phyloP scores from a whole-genome alignment of 1,140 invertebrate species.

The Drosophila ficusphila region DNA sequence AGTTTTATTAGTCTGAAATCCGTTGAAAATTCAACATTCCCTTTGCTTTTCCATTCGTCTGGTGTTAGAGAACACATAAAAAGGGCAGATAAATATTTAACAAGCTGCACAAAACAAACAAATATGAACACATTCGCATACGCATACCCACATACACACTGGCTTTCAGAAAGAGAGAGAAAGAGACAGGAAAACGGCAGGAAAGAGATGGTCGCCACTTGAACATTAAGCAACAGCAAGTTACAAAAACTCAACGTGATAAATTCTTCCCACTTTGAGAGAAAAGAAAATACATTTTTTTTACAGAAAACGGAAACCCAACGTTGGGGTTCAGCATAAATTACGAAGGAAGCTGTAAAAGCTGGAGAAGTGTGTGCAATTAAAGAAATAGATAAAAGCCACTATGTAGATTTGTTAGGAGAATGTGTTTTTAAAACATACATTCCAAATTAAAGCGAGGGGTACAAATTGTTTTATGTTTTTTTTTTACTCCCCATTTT shows the following conservation, averaged over 20 bases:
- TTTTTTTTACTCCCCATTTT: neutral
- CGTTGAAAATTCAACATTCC: neutral
- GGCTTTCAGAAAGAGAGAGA: constrained; percentile 8
- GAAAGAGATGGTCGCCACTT: constrained; percentile 28
- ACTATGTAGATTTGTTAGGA: neutral
- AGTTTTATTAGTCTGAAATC: neutral
- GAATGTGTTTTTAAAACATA: no score
- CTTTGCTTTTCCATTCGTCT: constrained; percentile 1
- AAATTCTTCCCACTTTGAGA: constrained; percentile 37
- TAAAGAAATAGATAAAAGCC: neutral
- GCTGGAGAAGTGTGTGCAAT: constrained; percentile 8
- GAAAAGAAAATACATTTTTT: constrained; percentile 52
- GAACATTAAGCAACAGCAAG: constrained; percentile 52
- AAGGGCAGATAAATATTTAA: constrained; percentile 65
- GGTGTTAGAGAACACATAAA: constrained; percentile 38
- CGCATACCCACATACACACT: constrained; percentile 1
- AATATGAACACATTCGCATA: constrained; percentile 22
- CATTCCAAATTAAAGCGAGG: no score
- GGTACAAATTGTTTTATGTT: no score
- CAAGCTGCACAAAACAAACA: constrained; percentile 45
- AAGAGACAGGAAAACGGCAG: neutral
- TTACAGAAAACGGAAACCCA: constrained; percentile 16
- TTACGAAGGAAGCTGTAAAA: neutral
- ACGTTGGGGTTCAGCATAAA: constrained; percentile 24
- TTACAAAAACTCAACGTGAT: constrained; percentile 46